Conservation (phyloP, 2,113 vertebrate species). For the Hoplias malabaricus region DNA sequence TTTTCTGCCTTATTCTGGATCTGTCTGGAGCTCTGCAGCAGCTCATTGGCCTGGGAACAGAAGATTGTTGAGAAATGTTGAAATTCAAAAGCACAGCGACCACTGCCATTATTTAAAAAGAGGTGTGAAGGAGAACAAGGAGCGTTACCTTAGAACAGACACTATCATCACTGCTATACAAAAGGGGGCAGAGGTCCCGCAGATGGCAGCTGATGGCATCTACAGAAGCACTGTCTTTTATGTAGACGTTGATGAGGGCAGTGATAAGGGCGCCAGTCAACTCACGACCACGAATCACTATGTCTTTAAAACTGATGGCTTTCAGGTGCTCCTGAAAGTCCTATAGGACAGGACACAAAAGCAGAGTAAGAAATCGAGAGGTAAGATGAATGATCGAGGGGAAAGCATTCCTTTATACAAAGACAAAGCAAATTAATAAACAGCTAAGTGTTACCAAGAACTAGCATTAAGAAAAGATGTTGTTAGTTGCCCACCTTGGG, state of each 20-base stretch:
- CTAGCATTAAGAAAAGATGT: not conserved
- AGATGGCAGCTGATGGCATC: conserved; percentile 91
- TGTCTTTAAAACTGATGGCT: conserved; percentile 88
- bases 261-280: conserved; percentile 90
- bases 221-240: conserved; percentile 92
- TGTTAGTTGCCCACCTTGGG: conserved; percentile 81
- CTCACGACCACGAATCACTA: conserved; percentile 91
- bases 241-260: conserved; percentile 94
- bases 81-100: not conserved
- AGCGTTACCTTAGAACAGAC: conserved; percentile 90
- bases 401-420: no score
- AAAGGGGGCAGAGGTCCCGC: conserved; percentile 88
- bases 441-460: not conserved
- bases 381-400: not conserved
- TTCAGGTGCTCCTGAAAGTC: conserved; percentile 95
- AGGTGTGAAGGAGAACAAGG: not conserved
- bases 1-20: conserved; percentile 89
- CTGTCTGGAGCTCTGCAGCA: conserved; percentile 91
- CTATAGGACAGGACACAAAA: conserved; percentile 60
- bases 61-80: conserved; percentile 1
- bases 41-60: conserved; percentile 86
- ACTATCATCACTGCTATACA: conserved; percentile 94
- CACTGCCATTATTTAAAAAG: not conserved
- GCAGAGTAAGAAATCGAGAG: not conserved
- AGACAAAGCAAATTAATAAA: no score